These are phyloP conservation scores for Cephalopterus ornatus DNA, from an alignment of 2,113 vertebrate species.

Conservation along the genomic window DNA sequence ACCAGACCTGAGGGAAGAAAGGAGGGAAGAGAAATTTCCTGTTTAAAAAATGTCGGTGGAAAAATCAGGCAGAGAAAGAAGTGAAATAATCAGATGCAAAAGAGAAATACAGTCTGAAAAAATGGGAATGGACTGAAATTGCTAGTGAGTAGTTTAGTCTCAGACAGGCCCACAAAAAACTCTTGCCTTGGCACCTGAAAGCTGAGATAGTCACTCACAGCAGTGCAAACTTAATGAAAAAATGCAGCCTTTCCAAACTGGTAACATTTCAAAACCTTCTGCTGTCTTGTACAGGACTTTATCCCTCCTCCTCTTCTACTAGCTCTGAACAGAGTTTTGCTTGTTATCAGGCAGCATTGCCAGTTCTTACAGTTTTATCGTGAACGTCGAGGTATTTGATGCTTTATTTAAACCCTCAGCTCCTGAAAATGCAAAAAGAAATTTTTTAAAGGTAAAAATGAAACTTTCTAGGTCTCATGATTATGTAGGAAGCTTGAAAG, in stretches of 20 bases:
- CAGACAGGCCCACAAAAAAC: neutral
- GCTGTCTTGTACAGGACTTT: neutral
- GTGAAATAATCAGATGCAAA: neutral
- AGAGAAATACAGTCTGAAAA: neutral
- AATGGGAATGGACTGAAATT: neutral
- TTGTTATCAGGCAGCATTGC: neutral
- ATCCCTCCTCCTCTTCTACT: neutral
- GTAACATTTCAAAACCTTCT: neutral
- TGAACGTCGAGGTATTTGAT: neutral
- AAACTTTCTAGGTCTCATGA: slow-evolving; percentile 4
- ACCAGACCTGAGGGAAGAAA: neutral
- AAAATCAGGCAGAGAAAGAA: neutral
- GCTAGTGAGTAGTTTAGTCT: neutral
- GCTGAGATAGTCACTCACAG: neutral
- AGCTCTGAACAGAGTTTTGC: neutral
- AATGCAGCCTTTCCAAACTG: neutral
- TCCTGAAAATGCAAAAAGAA: neutral
- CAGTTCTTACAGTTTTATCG: neutral
- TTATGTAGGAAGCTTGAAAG: slow-evolving; percentile 20
- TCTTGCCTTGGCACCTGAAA: neutral
- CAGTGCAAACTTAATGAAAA: neutral
- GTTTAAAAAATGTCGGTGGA: neutral
- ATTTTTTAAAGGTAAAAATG: slow-evolving; percentile 8
- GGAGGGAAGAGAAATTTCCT: neutral
- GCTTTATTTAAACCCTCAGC: slow-evolving; percentile 37